Base-by-base conservation (phyloP, 2,888 invertebrate species). In the Spisula solida region DNA sequence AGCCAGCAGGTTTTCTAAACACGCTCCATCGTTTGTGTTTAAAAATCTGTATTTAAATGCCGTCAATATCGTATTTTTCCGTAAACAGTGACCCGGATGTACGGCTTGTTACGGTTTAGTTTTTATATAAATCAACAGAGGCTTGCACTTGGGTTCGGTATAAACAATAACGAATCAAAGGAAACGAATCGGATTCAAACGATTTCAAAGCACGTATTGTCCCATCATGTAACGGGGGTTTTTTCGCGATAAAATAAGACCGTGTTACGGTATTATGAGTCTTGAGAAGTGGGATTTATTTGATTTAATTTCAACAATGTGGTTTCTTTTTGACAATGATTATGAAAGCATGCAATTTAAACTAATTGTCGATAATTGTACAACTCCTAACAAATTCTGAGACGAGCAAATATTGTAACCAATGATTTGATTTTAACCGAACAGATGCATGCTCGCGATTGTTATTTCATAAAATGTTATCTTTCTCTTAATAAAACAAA, bases 291-390 rank as follows among this genome's bases (percentile, higher is more conserved):
- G 75, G 12, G 20, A 16, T 75, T 75, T 75, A 75, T 75, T 31
- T 34, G 12, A 34, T 75, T 75, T 60, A 18, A 60, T 60, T 75
- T 31, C 34, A 31, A 34, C 31, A 31, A 29, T 75, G 75, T 34
- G 75, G 75, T 75, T 34, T 75, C 20, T 20, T 75, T 31, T 75
- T 31, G 75, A 75, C 29, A 75, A 18, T 31, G 14, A 75, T 75
- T 31, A 75, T 75, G 29, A 75, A 75, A 34, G 31, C 75, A 31
- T 75, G 75, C 75, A 75, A 75, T 75, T 75, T 75, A 34, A 75
- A 10, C 75, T 75, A 75, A 75, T 75, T 75, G 75, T 18, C 75
- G 75, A 34, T 75, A 75, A 75, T 75, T 75, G 75, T 34, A 31
- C 25, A 10, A 75, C 75, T 14, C 75, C 0, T 1, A 75, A 16